A percentile compares a stretch with the other conserved stretches of the same genome.
phyloP scores from a whole-genome alignment of 2,888 invertebrate genomes.

The Rotaria macrura region DNA sequence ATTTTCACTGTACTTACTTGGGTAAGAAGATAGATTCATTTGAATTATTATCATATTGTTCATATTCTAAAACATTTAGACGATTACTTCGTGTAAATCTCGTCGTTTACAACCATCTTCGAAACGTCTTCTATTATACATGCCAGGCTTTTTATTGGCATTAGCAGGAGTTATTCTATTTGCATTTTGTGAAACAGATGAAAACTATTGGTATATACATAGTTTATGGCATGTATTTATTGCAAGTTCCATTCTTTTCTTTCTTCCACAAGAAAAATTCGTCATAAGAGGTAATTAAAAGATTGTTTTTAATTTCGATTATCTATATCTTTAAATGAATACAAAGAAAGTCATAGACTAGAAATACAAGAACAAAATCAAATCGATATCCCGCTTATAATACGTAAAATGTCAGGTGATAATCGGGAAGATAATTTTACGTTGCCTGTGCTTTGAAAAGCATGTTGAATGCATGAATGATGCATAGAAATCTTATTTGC shows the following conservation, averaged over 20 bases:
- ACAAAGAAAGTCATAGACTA: background rate
- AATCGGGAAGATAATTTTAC: background rate
- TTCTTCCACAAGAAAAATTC: slow-evolving; percentile 56
- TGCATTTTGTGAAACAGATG: slow-evolving; percentile 71
- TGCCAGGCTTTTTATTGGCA: slow-evolving; percentile 61
- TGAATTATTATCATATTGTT: background rate
- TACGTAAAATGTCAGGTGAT: background rate
- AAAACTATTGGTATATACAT: slow-evolving; percentile 77
- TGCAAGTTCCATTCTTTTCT: slow-evolving; percentile 66
- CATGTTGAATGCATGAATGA: background rate
- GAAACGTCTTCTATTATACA: background rate
- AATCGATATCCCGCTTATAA: background rate
- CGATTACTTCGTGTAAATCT: background rate
- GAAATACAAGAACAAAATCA: background rate
- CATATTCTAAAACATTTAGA: background rate
- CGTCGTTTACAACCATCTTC: background rate
- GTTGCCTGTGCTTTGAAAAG: no score
- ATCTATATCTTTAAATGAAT: background rate
- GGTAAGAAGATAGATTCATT: background rate
- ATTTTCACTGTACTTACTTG: slow-evolving; percentile 27
- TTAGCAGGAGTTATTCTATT: slow-evolving; percentile 66
- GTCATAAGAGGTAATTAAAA: background rate
- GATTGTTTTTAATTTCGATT: no score
- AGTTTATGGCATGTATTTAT: slow-evolving; percentile 65
- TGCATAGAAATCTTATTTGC: background rate